Percentiles rank a stretch among this genome's conserved stretches.
Conservation (phyloP, 35 echinoderm and acorn worm genomes). For the Patiria miniata region DNA sequence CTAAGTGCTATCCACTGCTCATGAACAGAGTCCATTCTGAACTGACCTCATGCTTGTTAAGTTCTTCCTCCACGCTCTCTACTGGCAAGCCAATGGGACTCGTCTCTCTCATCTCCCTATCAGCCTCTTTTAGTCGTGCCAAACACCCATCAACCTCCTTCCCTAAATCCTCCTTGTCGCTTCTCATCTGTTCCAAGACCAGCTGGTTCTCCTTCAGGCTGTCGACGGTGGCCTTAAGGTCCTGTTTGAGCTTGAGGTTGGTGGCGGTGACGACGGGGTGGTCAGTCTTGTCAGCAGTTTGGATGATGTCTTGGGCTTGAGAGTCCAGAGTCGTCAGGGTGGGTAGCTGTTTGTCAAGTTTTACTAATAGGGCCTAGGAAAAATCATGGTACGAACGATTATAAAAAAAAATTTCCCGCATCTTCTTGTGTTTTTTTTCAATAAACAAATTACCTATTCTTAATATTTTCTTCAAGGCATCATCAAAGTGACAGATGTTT, state of each 20-base stretch:
- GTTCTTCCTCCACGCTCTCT: conserved; percentile 40
- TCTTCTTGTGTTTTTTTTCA: not conserved
- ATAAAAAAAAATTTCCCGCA: not conserved
- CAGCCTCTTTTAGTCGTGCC: conserved; percentile 41
- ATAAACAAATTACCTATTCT: not conserved
- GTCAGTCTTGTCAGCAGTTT: conserved; percentile 46
- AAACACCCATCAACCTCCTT: conserved; percentile 43
- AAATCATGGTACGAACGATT: not conserved
- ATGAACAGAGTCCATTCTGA: too few relatives aligned
- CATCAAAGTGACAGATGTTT: not conserved
- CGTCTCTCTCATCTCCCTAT: conserved; percentile 21
- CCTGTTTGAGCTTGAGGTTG: conserved; percentile 34
- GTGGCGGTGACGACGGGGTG: conserved; percentile 46
- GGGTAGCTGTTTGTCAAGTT: not conserved
- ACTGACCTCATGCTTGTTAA: conserved; percentile 60
- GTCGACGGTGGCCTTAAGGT: not conserved
- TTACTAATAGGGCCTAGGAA: conserved; percentile 20
- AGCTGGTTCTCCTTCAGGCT: conserved; percentile 38
- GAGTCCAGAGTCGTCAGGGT: not conserved
- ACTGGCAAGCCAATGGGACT: conserved; percentile 47
- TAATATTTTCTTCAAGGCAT: not conserved
- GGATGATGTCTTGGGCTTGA: conserved; percentile 30
- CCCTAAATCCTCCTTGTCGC: conserved; percentile 44
- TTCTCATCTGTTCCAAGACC: conserved; percentile 37
- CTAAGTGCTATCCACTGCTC: too few relatives aligned